These are phyloP conservation scores for Chaetodon trifascialis DNA, from an alignment of 2,113 vertebrate species.

Conservation along the genomic window DNA sequence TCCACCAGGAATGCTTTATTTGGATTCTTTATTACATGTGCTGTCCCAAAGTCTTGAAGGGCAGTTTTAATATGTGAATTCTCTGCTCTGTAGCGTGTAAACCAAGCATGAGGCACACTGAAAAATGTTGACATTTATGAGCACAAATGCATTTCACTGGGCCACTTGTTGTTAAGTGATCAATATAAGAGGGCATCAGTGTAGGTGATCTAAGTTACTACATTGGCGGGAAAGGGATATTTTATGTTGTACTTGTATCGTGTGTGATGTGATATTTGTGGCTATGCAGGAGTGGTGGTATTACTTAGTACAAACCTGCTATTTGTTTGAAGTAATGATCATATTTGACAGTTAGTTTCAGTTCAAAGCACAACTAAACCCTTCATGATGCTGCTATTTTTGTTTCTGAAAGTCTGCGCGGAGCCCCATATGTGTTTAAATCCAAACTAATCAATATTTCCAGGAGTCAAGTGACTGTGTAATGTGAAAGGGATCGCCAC, in stretches of 20 bases:
- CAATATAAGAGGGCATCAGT: slow-evolving; percentile 61
- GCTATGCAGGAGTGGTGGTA: background rate
- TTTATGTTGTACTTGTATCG: slow-evolving; percentile 40
- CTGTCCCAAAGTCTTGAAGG: slow-evolving; percentile 82
- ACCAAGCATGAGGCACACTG: slow-evolving; percentile 66
- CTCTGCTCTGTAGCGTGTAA: slow-evolving; percentile 75
- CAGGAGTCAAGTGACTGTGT: background rate
- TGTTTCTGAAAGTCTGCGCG: background rate
- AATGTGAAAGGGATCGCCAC: no score
- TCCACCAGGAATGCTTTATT: slow-evolving; percentile 85
- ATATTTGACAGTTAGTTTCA: background rate
- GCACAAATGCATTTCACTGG: slow-evolving; percentile 70
- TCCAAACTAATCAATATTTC: no score
- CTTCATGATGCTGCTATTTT: background rate
- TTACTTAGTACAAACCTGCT: no score
- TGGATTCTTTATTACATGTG: slow-evolving; percentile 81
- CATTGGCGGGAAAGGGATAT: slow-evolving; percentile 15
- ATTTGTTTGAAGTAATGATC: background rate
- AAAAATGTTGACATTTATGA: slow-evolving; percentile 73
- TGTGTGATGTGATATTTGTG: slow-evolving; percentile 30
- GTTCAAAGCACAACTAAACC: background rate
- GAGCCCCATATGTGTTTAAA: background rate
- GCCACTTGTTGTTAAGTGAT: slow-evolving; percentile 74
- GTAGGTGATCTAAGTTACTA: slow-evolving; percentile 34
- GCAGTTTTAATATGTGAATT: slow-evolving; percentile 83